phyloP scores from a whole-genome alignment of 2,888 invertebrate species.

The Bembecia ichneumoniformis region DNA sequence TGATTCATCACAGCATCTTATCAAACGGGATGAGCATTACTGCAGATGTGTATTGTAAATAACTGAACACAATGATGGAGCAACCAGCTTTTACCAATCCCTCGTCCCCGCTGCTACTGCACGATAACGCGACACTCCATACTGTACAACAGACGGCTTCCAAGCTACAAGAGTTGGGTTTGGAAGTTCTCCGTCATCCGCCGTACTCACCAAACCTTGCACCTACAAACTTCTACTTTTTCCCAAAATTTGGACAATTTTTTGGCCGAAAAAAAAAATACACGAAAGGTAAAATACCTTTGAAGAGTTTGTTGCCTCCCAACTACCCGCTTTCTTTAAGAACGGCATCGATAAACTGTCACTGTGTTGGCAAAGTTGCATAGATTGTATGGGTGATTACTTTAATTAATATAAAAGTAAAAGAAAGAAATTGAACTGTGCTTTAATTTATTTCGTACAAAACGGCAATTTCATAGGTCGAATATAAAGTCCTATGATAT shows the following conservation, averaged over 20 bases:
- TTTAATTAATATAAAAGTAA: no score
- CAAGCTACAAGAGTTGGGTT: slow-evolving; percentile 4
- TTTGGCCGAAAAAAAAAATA: background rate
- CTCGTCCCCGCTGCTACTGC: slow-evolving; percentile 3
- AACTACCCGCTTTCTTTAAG: background rate
- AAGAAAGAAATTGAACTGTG: no score
- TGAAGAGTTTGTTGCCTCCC: background rate
- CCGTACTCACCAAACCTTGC: slow-evolving; percentile 1
- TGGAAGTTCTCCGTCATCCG: slow-evolving; percentile 1
- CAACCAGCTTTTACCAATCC: background rate
- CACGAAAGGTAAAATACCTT: background rate
- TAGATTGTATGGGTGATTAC: no score
- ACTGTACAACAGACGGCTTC: slow-evolving; percentile 8
- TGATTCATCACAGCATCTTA: background rate
- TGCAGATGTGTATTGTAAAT: background rate
- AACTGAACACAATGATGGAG: background rate
- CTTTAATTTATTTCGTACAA: no score
- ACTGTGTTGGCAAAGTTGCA: background rate
- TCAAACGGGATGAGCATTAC: no score
- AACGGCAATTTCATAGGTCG: no score
- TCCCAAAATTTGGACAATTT: background rate
- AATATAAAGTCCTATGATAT: no score
- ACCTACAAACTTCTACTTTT: background rate
- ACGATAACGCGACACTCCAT: slow-evolving; percentile 5
- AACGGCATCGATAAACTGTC: background rate